A percentile compares a stretch with the other conserved stretches of the same genome.
phyloP scores from a whole-genome alignment of 1,140 invertebrate species.

The Euwallacea similis region DNA sequence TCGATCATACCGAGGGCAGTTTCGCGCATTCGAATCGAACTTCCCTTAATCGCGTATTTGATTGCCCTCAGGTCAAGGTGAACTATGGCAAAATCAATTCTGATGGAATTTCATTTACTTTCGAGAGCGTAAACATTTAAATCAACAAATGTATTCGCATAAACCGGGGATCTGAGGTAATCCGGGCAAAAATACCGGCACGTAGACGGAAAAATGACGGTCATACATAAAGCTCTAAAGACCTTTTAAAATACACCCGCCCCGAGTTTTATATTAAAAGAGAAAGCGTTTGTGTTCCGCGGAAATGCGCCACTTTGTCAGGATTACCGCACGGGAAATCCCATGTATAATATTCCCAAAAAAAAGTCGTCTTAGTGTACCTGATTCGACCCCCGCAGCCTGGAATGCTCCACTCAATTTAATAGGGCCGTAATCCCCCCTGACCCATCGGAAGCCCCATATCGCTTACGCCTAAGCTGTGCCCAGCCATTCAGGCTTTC shows the following conservation, averaged over 20 bases:
- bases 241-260: constrained; percentile 22
- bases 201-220: constrained; percentile 35
- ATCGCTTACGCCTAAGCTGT: not conserved
- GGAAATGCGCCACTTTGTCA: constrained; percentile 20
- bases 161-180: constrained; percentile 30
- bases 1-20: not conserved
- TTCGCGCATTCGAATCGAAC: not conserved
- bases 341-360: too few relatives aligned
- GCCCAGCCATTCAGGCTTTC: not conserved
- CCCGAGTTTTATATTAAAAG: constrained; percentile 20
- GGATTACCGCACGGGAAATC: constrained; percentile 10
- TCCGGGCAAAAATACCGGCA: constrained; percentile 26
- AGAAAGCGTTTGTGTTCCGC: constrained; percentile 22
- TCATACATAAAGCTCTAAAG: constrained; percentile 33
- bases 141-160: constrained; percentile 32
- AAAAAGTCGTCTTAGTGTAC: too few relatives aligned
- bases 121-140: constrained; percentile 22
- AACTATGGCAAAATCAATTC: not conserved
- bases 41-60: not conserved
- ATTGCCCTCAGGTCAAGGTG: not conserved
- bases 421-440: too few relatives aligned
- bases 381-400: too few relatives aligned
- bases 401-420: too few relatives aligned
- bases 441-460: not conserved
- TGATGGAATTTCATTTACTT: constrained; percentile 12